These are phyloP conservation scores for Odontamblyopus rebecca DNA, from an alignment of 2,797 vertebrate genomes.

Conservation along the genomic window DNA sequence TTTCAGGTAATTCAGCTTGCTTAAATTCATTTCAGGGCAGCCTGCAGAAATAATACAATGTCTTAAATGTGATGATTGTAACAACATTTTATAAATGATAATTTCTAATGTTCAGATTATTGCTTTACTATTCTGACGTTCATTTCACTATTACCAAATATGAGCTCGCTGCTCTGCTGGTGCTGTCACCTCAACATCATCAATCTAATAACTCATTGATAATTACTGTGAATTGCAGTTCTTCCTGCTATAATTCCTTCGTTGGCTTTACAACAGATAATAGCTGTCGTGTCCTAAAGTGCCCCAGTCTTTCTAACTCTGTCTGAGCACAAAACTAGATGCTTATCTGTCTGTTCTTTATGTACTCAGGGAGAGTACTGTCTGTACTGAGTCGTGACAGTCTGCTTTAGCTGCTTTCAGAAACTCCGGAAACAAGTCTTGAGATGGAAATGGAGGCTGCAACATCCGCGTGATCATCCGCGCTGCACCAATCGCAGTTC, in stretches of 20 bases:
- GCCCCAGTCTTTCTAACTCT: background rate
- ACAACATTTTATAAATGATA: background rate
- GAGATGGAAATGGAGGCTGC: constrained; percentile 73
- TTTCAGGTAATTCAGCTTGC: background rate
- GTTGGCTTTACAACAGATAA: background rate
- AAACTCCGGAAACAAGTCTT: constrained; percentile 80
- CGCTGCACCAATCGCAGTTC: constrained; percentile 56
- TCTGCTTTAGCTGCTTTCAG: constrained; percentile 52
- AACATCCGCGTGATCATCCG: constrained; percentile 69
- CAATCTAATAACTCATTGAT: background rate
- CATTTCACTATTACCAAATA: background rate
- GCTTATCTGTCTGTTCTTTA: constrained; percentile 31
- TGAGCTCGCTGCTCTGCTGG: background rate
- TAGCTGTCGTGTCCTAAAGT: background rate
- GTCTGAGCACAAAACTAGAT: constrained; percentile 30
- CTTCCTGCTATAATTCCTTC: background rate
- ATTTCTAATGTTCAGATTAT: background rate
- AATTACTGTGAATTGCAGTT: background rate
- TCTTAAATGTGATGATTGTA: background rate
- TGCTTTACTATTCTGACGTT: background rate
- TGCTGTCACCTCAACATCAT: background rate
- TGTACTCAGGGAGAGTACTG: constrained; percentile 13
- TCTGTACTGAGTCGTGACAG: constrained; percentile 64
- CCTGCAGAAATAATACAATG: background rate
- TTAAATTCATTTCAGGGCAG: background rate